These are phyloP conservation scores for Nasonia giraulti DNA, from an alignment of 1,140 invertebrate genomes.

Conservation along the genomic window DNA sequence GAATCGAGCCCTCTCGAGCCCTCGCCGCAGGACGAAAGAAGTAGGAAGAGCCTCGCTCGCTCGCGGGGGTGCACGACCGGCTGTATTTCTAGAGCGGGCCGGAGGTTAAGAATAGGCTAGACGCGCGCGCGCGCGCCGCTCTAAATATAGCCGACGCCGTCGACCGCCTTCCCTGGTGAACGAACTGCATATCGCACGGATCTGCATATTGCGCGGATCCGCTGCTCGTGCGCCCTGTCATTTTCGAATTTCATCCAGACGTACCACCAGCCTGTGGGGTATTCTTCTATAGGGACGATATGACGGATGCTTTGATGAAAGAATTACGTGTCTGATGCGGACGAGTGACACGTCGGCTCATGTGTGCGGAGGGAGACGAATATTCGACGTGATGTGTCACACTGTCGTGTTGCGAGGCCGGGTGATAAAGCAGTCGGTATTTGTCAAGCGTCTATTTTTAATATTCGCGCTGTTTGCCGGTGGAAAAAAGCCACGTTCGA, in stretches of 20 bases:
- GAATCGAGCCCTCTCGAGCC: not conserved
- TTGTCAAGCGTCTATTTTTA: no score
- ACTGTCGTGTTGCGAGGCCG: no score
- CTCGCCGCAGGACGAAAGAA: not conserved
- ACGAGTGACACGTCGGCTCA: no score
- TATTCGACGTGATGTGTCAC: no score
- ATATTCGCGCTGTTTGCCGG: no score
- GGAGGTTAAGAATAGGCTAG: constrained; percentile 46
- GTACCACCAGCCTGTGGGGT: no score
- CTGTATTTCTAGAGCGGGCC: constrained; percentile 33
- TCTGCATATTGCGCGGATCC: not conserved
- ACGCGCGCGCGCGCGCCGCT: constrained; percentile 4
- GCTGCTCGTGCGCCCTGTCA: not conserved
- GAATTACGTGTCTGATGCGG: no score
- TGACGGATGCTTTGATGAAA: not conserved
- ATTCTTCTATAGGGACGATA: no score
- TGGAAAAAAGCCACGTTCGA: no score
- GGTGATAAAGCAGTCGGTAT: no score
- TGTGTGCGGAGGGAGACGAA: no score
- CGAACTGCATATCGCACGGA: constrained; percentile 1
- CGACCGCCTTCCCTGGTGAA: constrained; percentile 3
- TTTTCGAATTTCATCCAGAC: not conserved
- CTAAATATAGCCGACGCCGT: constrained; percentile 41
- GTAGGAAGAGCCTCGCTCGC: not conserved
- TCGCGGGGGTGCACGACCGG: constrained; percentile 17